phyloP scores from a whole-genome alignment of 2,797 vertebrate species.

The Mastacembelus armatus region DNA sequence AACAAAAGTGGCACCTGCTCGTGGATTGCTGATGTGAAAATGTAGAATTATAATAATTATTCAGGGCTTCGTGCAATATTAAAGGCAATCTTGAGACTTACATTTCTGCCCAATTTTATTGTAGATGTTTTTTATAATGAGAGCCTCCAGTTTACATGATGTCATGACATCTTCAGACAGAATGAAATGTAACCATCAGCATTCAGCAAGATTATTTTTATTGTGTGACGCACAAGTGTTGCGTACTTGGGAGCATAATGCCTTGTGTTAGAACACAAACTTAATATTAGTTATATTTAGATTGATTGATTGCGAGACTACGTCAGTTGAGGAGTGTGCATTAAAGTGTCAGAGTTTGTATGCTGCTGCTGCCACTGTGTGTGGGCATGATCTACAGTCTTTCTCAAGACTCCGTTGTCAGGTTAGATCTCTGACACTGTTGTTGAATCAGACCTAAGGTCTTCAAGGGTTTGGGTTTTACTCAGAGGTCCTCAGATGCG shows the following conservation, averaged over 20 bases:
- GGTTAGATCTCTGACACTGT: neutral
- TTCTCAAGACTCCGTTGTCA: neutral
- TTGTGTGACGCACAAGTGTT: slow-evolving; percentile 35
- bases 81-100: no score
- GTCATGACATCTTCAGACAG: neutral
- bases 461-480: neutral
- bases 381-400: no score
- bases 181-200: slow-evolving; percentile 1
- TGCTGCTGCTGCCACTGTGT: neutral
- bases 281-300: slow-evolving; percentile 42
- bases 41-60: no score
- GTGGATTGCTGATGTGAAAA: no score
- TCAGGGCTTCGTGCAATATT: no score
- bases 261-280: slow-evolving; percentile 19
- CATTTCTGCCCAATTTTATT: no score
- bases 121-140: no score
- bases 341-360: slow-evolving; percentile 22
- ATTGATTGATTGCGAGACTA: slow-evolving; percentile 20
- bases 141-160: neutral
- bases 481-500: neutral
- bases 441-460: neutral
- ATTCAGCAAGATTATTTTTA: slow-evolving; percentile 23
- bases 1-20: no score
- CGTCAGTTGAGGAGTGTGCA: slow-evolving; percentile 19
- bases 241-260: slow-evolving; percentile 2